phyloP scores from a whole-genome alignment of 2,113 vertebrate species.

The Lycocorax pyrrhopterus region DNA sequence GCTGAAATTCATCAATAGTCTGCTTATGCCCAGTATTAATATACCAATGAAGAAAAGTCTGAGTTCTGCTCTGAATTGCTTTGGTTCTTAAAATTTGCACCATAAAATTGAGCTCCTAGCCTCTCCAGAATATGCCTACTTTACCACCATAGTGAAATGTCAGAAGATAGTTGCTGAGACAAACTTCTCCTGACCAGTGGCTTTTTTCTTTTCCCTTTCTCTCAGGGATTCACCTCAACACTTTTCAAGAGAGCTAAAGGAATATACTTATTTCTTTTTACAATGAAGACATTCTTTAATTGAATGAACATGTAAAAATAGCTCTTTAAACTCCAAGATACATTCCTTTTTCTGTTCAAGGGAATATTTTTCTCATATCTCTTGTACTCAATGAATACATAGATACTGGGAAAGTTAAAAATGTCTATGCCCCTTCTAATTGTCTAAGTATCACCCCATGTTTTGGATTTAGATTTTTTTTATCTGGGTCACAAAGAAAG shows the following conservation, averaged over 20 bases:
- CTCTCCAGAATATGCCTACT: neutral
- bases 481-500: slow-evolving; percentile 33
- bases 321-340: neutral
- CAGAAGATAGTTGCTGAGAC: neutral
- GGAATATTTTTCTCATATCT: neutral
- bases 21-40: neutral
- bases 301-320: slow-evolving; percentile 3
- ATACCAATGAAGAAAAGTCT: neutral
- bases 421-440: neutral
- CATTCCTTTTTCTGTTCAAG: neutral
- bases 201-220: neutral
- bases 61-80: neutral
- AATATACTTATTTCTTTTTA: neutral
- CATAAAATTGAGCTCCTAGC: neutral
- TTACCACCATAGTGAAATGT: neutral
- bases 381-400: neutral
- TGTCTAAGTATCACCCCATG: neutral
- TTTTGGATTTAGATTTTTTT: slow-evolving; percentile 45
- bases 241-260: neutral
- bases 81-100: neutral
- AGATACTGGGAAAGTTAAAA: neutral
- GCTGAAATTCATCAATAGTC: neutral
- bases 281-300: neutral
- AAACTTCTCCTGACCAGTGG: neutral
- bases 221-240: neutral